Evolutionary conservation across 1,140 invertebrate species (phyloP), one percentile per base, ranked within the genome.

Genomic region (Campoletis sonorensis): DNA sequence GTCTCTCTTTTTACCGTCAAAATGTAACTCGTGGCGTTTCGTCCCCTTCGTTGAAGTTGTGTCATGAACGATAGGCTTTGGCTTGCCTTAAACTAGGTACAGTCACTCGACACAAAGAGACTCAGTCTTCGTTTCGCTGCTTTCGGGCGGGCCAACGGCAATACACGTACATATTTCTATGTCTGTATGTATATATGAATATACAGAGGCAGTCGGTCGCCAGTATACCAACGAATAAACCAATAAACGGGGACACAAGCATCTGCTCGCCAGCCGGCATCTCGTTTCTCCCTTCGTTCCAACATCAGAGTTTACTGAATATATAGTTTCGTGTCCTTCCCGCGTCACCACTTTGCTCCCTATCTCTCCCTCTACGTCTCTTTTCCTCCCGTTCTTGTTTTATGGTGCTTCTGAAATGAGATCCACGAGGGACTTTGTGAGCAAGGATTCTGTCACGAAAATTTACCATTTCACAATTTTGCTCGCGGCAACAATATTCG

Each of bases 221-320:
- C 58, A 33, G 72, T 83, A 87, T 88, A 85, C 86, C 89, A 83
- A 88, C 87, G 88, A 92, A 90, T 91, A 89, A 91, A 92, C 91
- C 91, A 92, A 92, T 92, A 92, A 92, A 91, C 90, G 91, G 86
- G 80, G 86, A 87, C 88, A 87, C 88, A 91, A 90, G 90, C 91
- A 92, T 92, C 91, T 92, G 91, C 91, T 91, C 88, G 86, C 89
- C 91, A 92, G 89, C 90, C 91, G 91, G 91, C 89, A 89, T 89
- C 86, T 49, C 77, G 80, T 88, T 87, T 88, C 84, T 86, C 76
- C 78, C 82, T 82, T 81, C 40, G 49, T 85, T 79, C 61, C 81
- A 64, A 64, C 76, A 73, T 72, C 54, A 67, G 51, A 23, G 18
- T 45, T 30, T 49, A 73, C 72, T 37, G 37, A 26, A 64, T 64